Evolutionary conservation across 2,888 invertebrate genomes (phyloP), one percentile per base, ranked within the genome.

Genomic region (Synanthedon andrenaeformis): DNA sequence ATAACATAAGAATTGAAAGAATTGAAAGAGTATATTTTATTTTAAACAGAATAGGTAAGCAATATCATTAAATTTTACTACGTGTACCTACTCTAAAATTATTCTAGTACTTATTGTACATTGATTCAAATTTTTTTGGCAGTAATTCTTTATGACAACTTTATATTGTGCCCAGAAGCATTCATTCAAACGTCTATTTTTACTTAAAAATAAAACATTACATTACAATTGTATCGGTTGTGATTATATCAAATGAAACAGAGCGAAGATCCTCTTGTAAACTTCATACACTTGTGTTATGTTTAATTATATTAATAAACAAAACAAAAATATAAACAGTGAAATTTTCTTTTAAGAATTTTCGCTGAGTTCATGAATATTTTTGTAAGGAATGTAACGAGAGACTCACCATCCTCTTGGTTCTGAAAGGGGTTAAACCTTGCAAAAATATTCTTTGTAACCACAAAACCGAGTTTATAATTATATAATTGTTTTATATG

Each of bases 341-440:
- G 35, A 35, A 35, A 35, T 10, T 35, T 35, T 35, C 1, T 35
- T 6, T 8, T 35, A 35, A 35, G 35, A 35, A 35, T 35, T 65
- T 77, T 79, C 76, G 74, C 69, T 63, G 60, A 71, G 70, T 67
- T 74, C 72, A 69, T 72, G 68, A 77, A 84, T 79, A 80, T 76
- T 76, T 76, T 74, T 78, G 84, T 72, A 82, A 79, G 82, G 64
- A 65, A 66, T 51, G 70, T 61, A 62, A 28, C 49, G 60, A 59
- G 52, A 59, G 68, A 87, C 87, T 87, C 84, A 87, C 87, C 86
- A 79, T 85, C 85, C 86, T 65, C 66, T 70, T 67, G 81, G 62
- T 73, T 84, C 87, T 87, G 87, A 77, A 86, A 86, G 78, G 70
- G 71, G 71, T 69, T 57, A 66, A 72, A 74, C 72, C 86, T 83